These are phyloP conservation scores for Aramus guarauna DNA, from an alignment of 2,113 vertebrate genomes.

Conservation along the genomic window DNA sequence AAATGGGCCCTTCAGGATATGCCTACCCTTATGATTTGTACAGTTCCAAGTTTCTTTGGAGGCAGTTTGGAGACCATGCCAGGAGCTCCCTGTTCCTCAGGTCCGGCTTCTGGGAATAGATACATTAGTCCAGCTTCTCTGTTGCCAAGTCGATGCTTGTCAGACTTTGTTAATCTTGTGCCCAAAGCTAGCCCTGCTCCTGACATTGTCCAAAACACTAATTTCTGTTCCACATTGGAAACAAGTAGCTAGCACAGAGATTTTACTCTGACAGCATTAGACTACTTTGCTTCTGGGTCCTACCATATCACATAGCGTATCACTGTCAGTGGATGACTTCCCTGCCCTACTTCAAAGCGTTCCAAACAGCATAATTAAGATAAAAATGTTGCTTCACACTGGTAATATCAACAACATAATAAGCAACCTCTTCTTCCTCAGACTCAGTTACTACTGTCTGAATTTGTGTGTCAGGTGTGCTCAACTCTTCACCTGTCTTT, in stretches of 20 bases:
- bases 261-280: not conserved
- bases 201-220: not conserved
- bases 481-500: not conserved
- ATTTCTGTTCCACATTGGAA: not conserved
- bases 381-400: not conserved
- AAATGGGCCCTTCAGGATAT: slow-evolving; percentile 22
- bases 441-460: not conserved
- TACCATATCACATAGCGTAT: not conserved
- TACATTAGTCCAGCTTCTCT: not conserved
- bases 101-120: not conserved
- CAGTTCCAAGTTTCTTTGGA: not conserved
- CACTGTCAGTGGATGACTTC: not conserved
- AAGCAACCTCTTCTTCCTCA: not conserved
- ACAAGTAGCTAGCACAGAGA: not conserved
- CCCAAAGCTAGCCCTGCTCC: not conserved
- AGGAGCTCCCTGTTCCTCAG: not conserved
- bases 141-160: not conserved
- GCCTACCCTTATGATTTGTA: not conserved
- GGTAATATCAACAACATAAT: not conserved
- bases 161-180: not conserved
- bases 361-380: not conserved
- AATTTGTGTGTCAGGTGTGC: not conserved
- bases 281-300: not conserved
- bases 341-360: not conserved
- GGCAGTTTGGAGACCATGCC: not conserved